Evolutionary conservation across 2,113 vertebrate species (phyloP).

Genomic region (Poeciliopsis retropinna): DNA sequence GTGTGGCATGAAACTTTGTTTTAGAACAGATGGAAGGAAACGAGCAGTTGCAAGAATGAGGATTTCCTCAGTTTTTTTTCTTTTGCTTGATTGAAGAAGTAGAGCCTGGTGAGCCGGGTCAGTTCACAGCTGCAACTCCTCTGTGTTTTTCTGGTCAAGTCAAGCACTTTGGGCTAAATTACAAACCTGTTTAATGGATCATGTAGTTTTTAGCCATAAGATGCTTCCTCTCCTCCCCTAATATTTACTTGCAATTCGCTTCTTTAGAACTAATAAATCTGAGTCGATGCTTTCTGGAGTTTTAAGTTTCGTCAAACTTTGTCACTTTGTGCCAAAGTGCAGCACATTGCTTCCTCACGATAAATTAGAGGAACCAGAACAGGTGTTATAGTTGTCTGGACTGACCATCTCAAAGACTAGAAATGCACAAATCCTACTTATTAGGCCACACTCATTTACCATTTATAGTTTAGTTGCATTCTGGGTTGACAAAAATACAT

Average conservation of each 20-base stretch:
- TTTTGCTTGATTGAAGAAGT: not conserved
- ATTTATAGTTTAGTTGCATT: slow-evolving; percentile 34
- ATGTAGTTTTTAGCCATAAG: not conserved
- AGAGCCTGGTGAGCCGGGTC: not conserved
- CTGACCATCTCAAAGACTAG: not conserved
- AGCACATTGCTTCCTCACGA: slow-evolving; percentile 15
- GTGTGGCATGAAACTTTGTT: too few species aligned
- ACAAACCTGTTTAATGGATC: not conserved
- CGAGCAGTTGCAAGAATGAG: not conserved
- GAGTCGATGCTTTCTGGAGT: too few species aligned
- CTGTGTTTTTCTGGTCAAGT: not conserved
- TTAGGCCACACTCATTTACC: slow-evolving; percentile 17
- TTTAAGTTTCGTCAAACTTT: not conserved
- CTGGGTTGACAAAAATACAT: slow-evolving; percentile 51
- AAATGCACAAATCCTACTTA: not conserved
- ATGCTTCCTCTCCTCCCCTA: too few species aligned
- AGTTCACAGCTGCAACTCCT: not conserved
- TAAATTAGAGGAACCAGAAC: slow-evolving; percentile 31
- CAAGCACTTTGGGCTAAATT: too few species aligned
- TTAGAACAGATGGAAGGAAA: too few species aligned
- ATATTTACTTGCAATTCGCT: too few species aligned
- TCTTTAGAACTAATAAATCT: too few species aligned
- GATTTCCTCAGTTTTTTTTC: not conserved
- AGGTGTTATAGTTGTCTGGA: not conserved
- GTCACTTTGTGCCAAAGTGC: not conserved